Base-by-base conservation (phyloP, 2,888 invertebrate genomes). In the Pomacea canaliculata region DNA sequence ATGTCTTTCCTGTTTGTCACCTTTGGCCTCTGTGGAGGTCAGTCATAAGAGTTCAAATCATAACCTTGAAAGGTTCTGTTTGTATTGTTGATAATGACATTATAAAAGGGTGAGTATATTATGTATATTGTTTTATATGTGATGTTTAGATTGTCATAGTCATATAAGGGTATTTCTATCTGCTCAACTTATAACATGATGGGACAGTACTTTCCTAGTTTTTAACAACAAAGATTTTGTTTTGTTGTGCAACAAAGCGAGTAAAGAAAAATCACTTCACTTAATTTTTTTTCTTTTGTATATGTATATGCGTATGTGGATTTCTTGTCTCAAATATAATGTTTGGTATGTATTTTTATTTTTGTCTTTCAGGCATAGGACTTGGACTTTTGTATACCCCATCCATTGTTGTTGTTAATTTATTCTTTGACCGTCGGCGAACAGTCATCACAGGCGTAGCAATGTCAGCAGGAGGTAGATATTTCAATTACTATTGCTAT, bases 341-440 rank as follows among this genome's bases (percentile, higher is more conserved):
- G 1, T 37, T 37, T 37, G 3, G 37, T 37, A 37, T 37, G 5
- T 37, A 37, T 37, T 37, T 5, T 37, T 5, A 37, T 37, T 37
- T 37, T 5, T 37, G 37, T 37, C 37, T 37, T 73, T 19, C 76
- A 78, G 80, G 80, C 16, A 68, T 71, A 7, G 80, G 80, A 0
- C 60, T 80, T 12, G 78, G 78, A 3, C 46, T 80, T 65, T 76
- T 72, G 69, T 79, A 77, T 51, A 65, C 79, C 0, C 69, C 80
- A 1, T 78, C 80, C 23, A 79, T 78, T n/a, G 76, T 79, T 8
- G 65, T 81, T 23, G 74, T 79, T 37, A 78, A 78, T 62, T 78
- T 73, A 18, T 81, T 73, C 71, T 80, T 80, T 59, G 70, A 75
- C 12, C 27, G 68, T 10, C 59, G 62, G 18, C 73, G 79, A 46